These are phyloP conservation scores for Rhagonycha fulva DNA, from an alignment of 2,888 invertebrate genomes.

Conservation along the genomic window DNA sequence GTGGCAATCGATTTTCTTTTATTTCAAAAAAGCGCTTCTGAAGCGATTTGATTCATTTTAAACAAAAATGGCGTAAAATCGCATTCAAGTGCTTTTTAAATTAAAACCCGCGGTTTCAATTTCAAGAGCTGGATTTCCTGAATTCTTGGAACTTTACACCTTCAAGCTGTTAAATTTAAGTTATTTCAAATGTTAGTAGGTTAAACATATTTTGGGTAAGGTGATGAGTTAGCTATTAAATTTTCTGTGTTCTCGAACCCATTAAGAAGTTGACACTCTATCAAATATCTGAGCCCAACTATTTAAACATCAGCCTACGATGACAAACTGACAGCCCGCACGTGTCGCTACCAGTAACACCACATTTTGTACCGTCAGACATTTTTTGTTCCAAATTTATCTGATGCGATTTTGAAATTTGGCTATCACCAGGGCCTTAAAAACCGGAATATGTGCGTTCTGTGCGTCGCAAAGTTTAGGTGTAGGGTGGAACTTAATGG, in stretches of 20 bases:
- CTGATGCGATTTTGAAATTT: background rate
- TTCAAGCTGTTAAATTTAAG: slow-evolving; percentile 4
- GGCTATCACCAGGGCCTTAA: background rate
- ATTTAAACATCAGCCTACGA: slow-evolving; percentile 32
- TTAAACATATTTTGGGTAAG: slow-evolving; percentile 28
- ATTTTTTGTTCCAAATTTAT: background rate
- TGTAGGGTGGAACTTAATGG: slow-evolving; percentile 44
- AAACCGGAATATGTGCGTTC: background rate
- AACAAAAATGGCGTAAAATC: background rate
- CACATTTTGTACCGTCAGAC: background rate
- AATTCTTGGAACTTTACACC: background rate
- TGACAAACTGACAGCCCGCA: slow-evolving; percentile 28
- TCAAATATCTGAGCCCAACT: slow-evolving; percentile 39
- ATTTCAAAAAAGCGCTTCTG: background rate
- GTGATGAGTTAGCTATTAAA: slow-evolving; percentile 39
- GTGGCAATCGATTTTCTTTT: background rate
- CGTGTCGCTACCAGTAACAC: slow-evolving; percentile 9
- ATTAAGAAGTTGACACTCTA: slow-evolving; percentile 44
- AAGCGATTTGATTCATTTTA: background rate
- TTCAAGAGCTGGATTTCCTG: background rate
- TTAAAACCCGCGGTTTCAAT: background rate
- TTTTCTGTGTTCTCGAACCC: slow-evolving; percentile 40
- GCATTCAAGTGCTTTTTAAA: background rate
- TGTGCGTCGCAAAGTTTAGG: slow-evolving; percentile 27
- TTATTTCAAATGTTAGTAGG: slow-evolving; percentile 32